A percentile compares a stretch with the other conserved stretches of the same genome.
These are phyloP conservation scores for Neosilurus mollespiculum DNA, from an alignment of 2,797 vertebrate species.

Conservation along the genomic window DNA sequence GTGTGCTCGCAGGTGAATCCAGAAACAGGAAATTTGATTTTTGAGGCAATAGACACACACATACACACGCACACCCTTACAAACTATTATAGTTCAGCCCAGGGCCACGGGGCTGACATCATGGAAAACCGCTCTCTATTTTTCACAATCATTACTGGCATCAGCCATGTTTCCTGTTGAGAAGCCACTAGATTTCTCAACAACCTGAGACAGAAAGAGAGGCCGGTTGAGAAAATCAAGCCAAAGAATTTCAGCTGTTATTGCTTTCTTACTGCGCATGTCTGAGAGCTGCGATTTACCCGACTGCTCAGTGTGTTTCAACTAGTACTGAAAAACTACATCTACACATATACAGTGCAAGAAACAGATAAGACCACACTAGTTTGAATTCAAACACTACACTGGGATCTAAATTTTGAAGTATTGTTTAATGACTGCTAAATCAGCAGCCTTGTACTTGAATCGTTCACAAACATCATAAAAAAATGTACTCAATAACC, in stretches of 20 bases:
- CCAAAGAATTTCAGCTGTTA: constrained; percentile 47
- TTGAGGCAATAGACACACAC: neutral
- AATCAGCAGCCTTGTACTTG: neutral
- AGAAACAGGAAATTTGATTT: constrained; percentile 51
- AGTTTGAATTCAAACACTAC: neutral
- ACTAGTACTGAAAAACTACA: neutral
- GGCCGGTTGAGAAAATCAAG: constrained; percentile 16
- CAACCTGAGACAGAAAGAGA: constrained; percentile 32
- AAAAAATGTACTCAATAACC: too few relatives aligned
- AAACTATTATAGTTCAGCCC: constrained; percentile 52
- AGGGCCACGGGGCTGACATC: constrained; percentile 52
- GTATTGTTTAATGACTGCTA: neutral
- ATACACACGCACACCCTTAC: neutral
- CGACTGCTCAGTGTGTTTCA: neutral
- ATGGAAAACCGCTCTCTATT: constrained; percentile 56
- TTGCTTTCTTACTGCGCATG: constrained; percentile 2
- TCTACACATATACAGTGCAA: neutral
- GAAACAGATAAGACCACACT: neutral
- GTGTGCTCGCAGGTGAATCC: constrained; percentile 41
- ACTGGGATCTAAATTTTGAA: neutral
- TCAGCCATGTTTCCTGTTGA: constrained; percentile 49
- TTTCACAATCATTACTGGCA: constrained; percentile 58
- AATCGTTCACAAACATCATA: neutral
- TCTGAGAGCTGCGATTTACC: constrained; percentile 1
- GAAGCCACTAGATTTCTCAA: constrained; percentile 53